A percentile compares a stretch with the other conserved stretches of the same genome.
Conservation (phyloP, 2,113 vertebrate genomes). For the Hippolais icterina region DNA sequence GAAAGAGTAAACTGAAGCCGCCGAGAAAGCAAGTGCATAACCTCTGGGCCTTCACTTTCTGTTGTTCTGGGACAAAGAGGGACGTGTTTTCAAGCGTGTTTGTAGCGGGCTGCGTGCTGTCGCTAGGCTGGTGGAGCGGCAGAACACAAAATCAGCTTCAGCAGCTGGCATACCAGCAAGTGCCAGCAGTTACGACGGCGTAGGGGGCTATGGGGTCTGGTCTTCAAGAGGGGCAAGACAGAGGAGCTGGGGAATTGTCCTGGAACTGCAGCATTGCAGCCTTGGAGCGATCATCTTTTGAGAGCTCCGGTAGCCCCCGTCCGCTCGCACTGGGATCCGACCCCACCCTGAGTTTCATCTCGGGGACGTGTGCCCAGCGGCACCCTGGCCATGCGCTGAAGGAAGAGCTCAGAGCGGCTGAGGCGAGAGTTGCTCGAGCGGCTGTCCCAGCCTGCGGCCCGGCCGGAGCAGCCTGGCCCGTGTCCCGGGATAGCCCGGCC, state of each 20-base stretch:
- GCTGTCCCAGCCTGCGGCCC: too few species aligned
- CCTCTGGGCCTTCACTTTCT: background rate
- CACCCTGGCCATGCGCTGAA: background rate
- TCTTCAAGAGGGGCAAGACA: background rate
- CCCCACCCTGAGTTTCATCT: background rate
- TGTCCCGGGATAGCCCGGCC: background rate
- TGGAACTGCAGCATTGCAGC: background rate
- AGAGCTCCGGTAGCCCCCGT: too few species aligned
- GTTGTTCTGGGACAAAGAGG: background rate
- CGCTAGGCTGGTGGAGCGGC: too few species aligned
- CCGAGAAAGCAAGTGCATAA: background rate
- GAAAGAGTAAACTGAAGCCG: background rate
- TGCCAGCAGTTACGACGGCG: too few species aligned
- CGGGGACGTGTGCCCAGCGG: background rate
- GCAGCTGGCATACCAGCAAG: background rate
- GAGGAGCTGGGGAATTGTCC: background rate
- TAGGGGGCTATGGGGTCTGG: too few species aligned
- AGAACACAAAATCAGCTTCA: background rate
- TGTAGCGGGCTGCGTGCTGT: accelerated
- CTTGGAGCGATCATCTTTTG: background rate
- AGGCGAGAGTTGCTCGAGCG: background rate
- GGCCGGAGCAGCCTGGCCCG: too few species aligned
- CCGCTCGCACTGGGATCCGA: background rate
- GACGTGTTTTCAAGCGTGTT: background rate
- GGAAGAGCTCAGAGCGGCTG: background rate